Evolutionary conservation across 2,888 invertebrate genomes (phyloP), one percentile per base, ranked within the genome.

Genomic region (Falcaria lacertinaria): DNA sequence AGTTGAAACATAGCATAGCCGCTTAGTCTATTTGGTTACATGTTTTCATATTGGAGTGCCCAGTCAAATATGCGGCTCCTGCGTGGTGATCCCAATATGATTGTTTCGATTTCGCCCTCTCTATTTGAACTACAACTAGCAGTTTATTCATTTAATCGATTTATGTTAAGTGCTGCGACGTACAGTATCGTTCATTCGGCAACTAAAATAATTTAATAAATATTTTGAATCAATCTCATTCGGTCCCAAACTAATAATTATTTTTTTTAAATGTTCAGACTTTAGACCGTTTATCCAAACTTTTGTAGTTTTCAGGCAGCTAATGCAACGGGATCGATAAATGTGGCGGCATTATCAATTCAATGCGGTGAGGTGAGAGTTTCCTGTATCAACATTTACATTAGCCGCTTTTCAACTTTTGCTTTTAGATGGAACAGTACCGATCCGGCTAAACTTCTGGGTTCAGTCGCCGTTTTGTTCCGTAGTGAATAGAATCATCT

Each of bases 381-480:
- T 73, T 55, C 53, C 69, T 60, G 62, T 67, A 68, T 69, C 69
- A 74, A 73, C 69, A 71, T 74, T 73, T 71, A 63, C 68, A 63
- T 74, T 68, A 66, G 62, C 60, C 61, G 54, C 54, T 54, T 59
- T 57, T 60, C 56, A 71, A 74, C 71, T 74, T 74, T 69, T 69
- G 72, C 64, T 68, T 65, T 63, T 64, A 58, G 57, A 34, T 36
- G 34, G 50, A 47, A 42, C 34, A 25, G 28, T 41, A 33, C 37
- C 43, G 36, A 39, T 36, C 41, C 19, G 39, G 36, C 15, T 15
- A 17, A 42, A 45, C 39, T 48, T 49, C 13, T 25, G 42, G 40
- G 33, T 40, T 45, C 34, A 40, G 42, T 41, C 39, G 34, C 45
- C 39, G 43, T 41, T 45, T 42, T 41, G 40, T 42, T 45, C 43